These are phyloP conservation scores for Drosophila orosa DNA, from an alignment of 1,140 invertebrate species.

Conservation along the genomic window DNA sequence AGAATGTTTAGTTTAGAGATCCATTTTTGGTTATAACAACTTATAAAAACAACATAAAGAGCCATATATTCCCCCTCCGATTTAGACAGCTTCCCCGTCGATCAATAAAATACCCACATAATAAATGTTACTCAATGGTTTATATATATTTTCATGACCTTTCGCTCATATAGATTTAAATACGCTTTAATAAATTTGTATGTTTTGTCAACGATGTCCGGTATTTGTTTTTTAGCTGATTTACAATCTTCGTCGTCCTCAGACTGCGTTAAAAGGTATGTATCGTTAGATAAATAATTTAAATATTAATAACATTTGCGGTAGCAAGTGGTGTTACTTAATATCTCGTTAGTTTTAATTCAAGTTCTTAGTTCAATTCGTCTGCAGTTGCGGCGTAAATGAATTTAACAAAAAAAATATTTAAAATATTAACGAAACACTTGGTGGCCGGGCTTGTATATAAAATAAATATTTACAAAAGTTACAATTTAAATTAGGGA, in stretches of 20 bases:
- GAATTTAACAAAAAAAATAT: constrained; percentile 28
- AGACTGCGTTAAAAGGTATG: constrained; percentile 71
- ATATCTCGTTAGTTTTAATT: constrained; percentile 42
- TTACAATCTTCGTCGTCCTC: constrained; percentile 58
- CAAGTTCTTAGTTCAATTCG: constrained; percentile 53
- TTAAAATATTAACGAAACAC: constrained; percentile 19
- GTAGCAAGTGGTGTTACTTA: constrained; percentile 38
- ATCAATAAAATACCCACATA: background rate
- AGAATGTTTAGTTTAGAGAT: too few relatives aligned
- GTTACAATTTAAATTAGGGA: constrained; percentile 52
- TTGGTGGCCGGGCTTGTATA: constrained; percentile 27
- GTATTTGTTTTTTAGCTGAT: constrained; percentile 60
- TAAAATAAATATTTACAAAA: constrained; percentile 75
- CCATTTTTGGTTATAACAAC: too few relatives aligned
- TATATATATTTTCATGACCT: constrained; percentile 78
- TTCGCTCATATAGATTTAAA: constrained; percentile 78
- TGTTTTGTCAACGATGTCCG: constrained; percentile 66
- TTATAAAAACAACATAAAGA: too few relatives aligned
- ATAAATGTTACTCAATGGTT: constrained; percentile 75
- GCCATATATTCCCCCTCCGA: too few relatives aligned
- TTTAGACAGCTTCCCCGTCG: too few relatives aligned
- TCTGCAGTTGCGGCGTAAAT: constrained; percentile 44
- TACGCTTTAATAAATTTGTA: constrained; percentile 75
- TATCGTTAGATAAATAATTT: constrained; percentile 73
- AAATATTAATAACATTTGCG: constrained; percentile 77